Percentiles rank a stretch among this genome's conserved stretches.
These are phyloP conservation scores for Condylostylus longicornis DNA, from an alignment of 1,140 invertebrate genomes.

Conservation along the genomic window DNA sequence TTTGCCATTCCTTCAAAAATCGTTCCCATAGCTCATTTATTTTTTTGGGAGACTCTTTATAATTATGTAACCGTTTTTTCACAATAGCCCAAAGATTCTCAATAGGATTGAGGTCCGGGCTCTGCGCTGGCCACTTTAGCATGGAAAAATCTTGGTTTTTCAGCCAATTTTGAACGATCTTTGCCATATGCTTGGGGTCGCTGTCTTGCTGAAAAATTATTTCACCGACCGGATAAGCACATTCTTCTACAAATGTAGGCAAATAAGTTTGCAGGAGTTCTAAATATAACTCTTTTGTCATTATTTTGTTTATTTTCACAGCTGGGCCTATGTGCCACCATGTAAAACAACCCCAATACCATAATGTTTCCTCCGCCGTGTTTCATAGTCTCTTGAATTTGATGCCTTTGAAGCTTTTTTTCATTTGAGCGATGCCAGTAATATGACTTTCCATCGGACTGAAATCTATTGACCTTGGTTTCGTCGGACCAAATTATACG, in stretches of 20 bases:
- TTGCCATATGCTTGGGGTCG: background rate
- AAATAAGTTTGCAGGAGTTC: background rate
- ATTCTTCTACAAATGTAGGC: too few species aligned
- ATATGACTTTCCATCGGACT: background rate
- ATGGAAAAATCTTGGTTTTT: background rate
- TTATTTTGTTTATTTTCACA: background rate
- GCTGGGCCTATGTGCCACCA: background rate
- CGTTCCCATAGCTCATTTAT: too few species aligned
- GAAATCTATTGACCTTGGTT: background rate
- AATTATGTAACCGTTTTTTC: too few species aligned
- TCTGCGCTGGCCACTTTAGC: background rate
- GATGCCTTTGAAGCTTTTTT: constrained; percentile 4
- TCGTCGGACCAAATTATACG: background rate
- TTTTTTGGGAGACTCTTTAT: too few species aligned
- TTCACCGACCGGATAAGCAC: too few species aligned
- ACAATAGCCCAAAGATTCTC: too few species aligned
- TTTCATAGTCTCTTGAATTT: background rate
- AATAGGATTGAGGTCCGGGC: too few species aligned
- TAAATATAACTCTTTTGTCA: background rate
- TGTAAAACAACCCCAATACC: background rate
- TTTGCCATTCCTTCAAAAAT: too few species aligned
- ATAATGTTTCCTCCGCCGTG: background rate
- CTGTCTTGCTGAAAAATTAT: background rate
- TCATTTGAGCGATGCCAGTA: constrained; percentile 2
- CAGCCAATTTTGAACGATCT: background rate